Conservation (phyloP, 1,140 invertebrate genomes). For the Solen grandis region DNA sequence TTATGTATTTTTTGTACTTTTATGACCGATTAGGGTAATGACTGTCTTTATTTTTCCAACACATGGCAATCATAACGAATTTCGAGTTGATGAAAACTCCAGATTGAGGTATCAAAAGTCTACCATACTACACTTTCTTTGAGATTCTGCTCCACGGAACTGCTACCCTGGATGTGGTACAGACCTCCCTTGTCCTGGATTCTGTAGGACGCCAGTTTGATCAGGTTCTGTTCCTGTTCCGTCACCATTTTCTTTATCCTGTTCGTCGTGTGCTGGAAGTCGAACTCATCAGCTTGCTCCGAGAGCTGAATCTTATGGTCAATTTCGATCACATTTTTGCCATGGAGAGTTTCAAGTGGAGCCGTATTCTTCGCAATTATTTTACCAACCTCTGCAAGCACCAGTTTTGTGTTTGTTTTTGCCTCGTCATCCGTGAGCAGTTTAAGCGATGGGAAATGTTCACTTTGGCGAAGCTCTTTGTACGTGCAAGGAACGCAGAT, state of each 20-base stretch:
- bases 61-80: too few species aligned
- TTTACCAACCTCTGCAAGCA: conserved; percentile 72
- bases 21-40: too few species aligned
- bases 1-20: too few species aligned
- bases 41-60: too few species aligned
- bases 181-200: conserved; percentile 75
- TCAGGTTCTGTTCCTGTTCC: conserved; percentile 71
- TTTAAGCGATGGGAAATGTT: conserved; percentile 65
- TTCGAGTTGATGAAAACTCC: too few species aligned
- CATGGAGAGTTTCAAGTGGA: conserved; percentile 70
- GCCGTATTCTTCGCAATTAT: conserved; percentile 71
- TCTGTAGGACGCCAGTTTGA: conserved; percentile 70
- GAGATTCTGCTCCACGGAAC: conserved; percentile 65
- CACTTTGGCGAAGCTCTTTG: conserved; percentile 67
- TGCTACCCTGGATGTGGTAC: conserved; percentile 74
- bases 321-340: conserved; percentile 77
- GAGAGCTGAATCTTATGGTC: conserved; percentile 72
- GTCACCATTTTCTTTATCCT: conserved; percentile 71
- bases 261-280: conserved; percentile 68
- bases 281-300: conserved; percentile 70
- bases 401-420: conserved; percentile 56
- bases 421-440: conserved; percentile 61
- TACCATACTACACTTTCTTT: conserved; percentile 71
- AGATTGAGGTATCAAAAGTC: too few species aligned
- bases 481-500: conserved; percentile 77